Evolutionary conservation across 2,888 invertebrate species (phyloP), one percentile per base, ranked within the genome.

Genomic region (Boloria euphrosyne): DNA sequence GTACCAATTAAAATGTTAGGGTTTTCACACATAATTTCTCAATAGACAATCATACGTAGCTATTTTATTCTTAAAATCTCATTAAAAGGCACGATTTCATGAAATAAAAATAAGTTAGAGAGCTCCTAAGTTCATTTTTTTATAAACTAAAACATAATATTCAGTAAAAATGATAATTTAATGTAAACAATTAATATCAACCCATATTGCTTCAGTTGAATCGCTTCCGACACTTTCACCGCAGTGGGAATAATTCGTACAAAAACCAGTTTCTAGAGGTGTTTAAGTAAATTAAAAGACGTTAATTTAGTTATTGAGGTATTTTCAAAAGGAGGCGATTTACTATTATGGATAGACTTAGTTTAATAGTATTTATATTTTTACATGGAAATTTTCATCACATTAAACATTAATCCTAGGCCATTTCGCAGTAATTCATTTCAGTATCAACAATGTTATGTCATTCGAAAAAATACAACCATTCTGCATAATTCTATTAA

Each of bases 351-450:
- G 87, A 86, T 90, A 90, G 84, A 86, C 90, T 92, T 90, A 90
- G 81, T 84, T 78, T 84, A 85, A 85, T 85, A 88, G 82, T 91
- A 91, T 92, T 90, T 90, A 90, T 90, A 90, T 92, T 90, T 91
- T 91, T 90, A 92, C 91, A 92, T 90, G 90, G 90, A 91, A 91
- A 89, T 85, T 90, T 86, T 86, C 89, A 91, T 91, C 90, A 90
- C 90, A 90, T 86, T 88, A 87, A 83, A 89, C 83, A 85, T 82
- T 87, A 85, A 84, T 82, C 80, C 87, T 90, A 90, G 91, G 90
- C 91, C 90, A 85, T 89, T 85, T 86, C 82, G 83, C 85, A 86
- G 84, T 87, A 85, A 38, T 83, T 88, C 82, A 86, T 84, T 83
- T 89, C 87, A 85, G 84, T 85, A 84, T 86, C 85, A 88, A 89